A percentile compares a stretch with the other conserved stretches of the same genome.
Evolutionary conservation across 2,888 invertebrate genomes (phyloP).

Genomic region (Spisula subtruncata): DNA sequence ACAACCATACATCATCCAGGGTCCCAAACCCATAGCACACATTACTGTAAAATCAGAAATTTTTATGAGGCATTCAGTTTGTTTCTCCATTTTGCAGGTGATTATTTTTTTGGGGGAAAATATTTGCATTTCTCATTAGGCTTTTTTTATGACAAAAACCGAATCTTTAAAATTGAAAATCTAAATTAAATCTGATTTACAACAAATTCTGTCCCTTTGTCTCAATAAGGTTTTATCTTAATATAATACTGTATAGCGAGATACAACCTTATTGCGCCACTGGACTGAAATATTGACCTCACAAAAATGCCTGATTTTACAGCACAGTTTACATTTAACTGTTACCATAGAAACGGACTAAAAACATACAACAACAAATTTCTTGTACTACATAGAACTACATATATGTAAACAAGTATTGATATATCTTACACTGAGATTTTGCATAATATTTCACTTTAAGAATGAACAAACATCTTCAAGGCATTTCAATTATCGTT

Average conservation of each 20-base stretch:
- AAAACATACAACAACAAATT: conserved; percentile 25
- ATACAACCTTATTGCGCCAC: too few relatives aligned
- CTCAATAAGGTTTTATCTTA: too few relatives aligned
- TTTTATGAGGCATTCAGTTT: too few relatives aligned
- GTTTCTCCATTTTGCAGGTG: too few relatives aligned
- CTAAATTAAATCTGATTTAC: too few relatives aligned
- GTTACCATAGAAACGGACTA: background rate
- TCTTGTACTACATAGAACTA: conserved; percentile 12
- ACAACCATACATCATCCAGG: background rate
- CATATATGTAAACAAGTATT: conserved; percentile 17
- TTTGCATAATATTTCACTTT: conserved; percentile 23
- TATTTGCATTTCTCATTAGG: too few relatives aligned
- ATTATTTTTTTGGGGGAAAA: too few relatives aligned
- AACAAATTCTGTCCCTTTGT: too few relatives aligned
- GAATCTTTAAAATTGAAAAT: too few relatives aligned
- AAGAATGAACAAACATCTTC: conserved; percentile 27
- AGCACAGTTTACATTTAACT: background rate
- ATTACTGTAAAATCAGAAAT: background rate
- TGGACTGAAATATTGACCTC: too few relatives aligned
- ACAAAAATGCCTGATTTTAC: background rate
- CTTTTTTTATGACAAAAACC: too few relatives aligned
- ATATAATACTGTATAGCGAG: too few relatives aligned
- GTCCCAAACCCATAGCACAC: conserved; percentile 16
- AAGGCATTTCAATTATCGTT: conserved; percentile 38
- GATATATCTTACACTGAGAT: background rate